Conservation (phyloP, 2,888 invertebrate genomes). For the Drosophila sordidapex region DNA sequence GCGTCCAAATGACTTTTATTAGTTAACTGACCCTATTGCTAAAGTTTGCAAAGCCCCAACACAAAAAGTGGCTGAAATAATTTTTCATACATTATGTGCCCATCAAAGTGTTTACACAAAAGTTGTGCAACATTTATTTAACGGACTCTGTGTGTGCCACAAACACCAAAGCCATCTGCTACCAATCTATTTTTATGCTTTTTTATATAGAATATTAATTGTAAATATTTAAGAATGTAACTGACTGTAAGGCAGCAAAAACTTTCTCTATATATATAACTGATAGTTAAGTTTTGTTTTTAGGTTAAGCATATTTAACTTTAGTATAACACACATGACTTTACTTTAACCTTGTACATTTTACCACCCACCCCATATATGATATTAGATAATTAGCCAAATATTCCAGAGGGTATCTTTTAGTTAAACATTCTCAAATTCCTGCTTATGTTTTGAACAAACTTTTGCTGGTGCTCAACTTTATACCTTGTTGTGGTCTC, state of each 20-base stretch:
- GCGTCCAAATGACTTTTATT: slow-evolving; percentile 71
- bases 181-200: slow-evolving; percentile 3
- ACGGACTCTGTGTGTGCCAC: no score
- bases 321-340: neutral
- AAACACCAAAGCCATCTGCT: neutral
- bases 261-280: neutral
- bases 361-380: neutral
- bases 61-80: slow-evolving; percentile 29
- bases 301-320: neutral
- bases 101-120: slow-evolving; percentile 9
- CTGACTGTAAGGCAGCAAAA: neutral
- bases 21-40: slow-evolving; percentile 58
- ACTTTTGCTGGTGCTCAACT: slow-evolving; percentile 51
- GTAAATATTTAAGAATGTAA: neutral
- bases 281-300: no score
- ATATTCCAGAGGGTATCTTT: slow-evolving; percentile 27
- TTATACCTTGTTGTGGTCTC: slow-evolving; percentile 70
- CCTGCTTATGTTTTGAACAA: slow-evolving; percentile 1
- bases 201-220: neutral
- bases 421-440: neutral
- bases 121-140: slow-evolving; percentile 5
- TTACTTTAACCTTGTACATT: neutral
- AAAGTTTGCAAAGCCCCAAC: slow-evolving; percentile 44
- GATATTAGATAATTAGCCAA: neutral
- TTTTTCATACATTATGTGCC: slow-evolving; percentile 19